A percentile compares a stretch with the other conserved stretches of the same genome.
phyloP scores from a whole-genome alignment of 2,888 invertebrate species.

The Selenia dentaria region DNA sequence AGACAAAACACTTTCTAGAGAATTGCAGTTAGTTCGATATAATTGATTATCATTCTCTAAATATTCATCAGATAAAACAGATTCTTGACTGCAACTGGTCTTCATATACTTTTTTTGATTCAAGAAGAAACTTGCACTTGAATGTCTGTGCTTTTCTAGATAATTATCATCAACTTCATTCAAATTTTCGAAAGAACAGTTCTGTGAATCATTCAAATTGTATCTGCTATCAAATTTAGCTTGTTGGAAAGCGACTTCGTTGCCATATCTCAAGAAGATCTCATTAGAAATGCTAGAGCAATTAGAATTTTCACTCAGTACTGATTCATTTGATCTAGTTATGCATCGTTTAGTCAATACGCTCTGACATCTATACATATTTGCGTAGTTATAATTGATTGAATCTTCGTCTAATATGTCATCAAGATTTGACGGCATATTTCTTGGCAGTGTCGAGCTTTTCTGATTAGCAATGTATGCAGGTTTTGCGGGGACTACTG shows the following conservation, averaged over 20 bases:
- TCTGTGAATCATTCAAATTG: constrained; percentile 75
- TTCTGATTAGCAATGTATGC: constrained; percentile 64
- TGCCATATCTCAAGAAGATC: constrained; percentile 78
- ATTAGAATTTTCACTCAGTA: constrained; percentile 78
- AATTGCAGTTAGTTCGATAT: constrained; percentile 88
- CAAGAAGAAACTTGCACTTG: constrained; percentile 92
- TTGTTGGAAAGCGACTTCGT: constrained; percentile 78
- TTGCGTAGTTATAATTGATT: constrained; percentile 56
- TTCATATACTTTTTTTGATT: constrained; percentile 87
- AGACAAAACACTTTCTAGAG: constrained; percentile 91
- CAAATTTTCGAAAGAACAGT: constrained; percentile 75
- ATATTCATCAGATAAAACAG: constrained; percentile 89
- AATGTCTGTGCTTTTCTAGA: constrained; percentile 86
- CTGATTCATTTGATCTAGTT: constrained; percentile 84
- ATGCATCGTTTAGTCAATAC: constrained; percentile 83
- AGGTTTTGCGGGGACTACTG: constrained; percentile 68
- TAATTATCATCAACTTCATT: constrained; percentile 61
- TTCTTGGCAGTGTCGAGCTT: constrained; percentile 77
- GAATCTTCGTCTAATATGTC: constrained; percentile 81
- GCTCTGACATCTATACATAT: constrained; percentile 77
- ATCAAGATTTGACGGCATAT: constrained; percentile 81
- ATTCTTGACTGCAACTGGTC: constrained; percentile 89
- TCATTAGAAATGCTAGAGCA: constrained; percentile 81
- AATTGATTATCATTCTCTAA: constrained; percentile 84
- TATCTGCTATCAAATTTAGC: constrained; percentile 76